Evolutionary conservation across 92 coral and sea anemone genomes (phyloP).

Genomic region (Phenganax subtilis): DNA sequence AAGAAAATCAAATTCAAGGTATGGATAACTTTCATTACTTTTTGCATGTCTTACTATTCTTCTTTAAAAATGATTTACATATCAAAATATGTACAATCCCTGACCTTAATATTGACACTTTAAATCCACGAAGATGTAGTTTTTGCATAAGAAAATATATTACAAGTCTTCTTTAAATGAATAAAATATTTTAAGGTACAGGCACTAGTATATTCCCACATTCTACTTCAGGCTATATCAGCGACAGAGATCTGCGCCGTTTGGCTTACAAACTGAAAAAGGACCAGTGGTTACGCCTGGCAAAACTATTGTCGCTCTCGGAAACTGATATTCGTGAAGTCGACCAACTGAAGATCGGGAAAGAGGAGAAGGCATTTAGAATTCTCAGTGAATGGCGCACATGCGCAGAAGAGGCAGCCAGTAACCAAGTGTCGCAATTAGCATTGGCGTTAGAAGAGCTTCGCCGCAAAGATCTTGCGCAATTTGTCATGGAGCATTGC

Average conservation of each 20-base stretch:
- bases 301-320: constrained; percentile 73
- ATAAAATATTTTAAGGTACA: too few species aligned
- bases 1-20: constrained; percentile 12
- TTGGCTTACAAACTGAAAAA: constrained; percentile 84
- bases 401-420: constrained; percentile 55
- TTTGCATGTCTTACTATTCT: neutral
- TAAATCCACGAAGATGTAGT: too few species aligned
- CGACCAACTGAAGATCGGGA: constrained; percentile 70
- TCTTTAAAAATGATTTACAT: neutral
- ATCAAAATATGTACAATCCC: neutral
- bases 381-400: constrained; percentile 74
- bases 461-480: constrained; percentile 86
- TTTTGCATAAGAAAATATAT: too few species aligned
- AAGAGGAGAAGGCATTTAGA: constrained; percentile 90
- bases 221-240: constrained; percentile 52
- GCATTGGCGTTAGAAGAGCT: constrained; percentile 89
- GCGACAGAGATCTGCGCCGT: constrained; percentile 97
- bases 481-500: constrained; percentile 86
- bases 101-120: too few species aligned
- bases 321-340: constrained; percentile 73
- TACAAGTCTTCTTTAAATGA: too few species aligned
- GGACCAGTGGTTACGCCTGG: constrained; percentile 96
- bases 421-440: constrained; percentile 78
- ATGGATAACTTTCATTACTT: neutral
- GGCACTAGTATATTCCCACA: too few species aligned